A percentile compares a stretch with the other conserved stretches of the same genome.
phyloP scores from a whole-genome alignment of 2,797 vertebrate genomes.

The Leucoraja ocellata region DNA sequence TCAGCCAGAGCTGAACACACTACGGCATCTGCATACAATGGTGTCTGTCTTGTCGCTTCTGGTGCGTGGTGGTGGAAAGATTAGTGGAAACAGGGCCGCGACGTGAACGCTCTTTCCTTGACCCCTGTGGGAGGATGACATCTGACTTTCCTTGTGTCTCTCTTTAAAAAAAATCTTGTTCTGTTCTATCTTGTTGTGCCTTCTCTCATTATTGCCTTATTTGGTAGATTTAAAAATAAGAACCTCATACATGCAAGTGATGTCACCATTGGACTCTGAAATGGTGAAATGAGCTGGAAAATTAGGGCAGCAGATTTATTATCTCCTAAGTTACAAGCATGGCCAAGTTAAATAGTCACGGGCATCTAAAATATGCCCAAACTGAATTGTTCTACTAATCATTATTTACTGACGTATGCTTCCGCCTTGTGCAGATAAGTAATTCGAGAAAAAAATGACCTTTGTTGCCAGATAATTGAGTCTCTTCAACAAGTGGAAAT shows the following conservation, averaged over 20 bases:
- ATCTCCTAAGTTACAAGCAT: neutral
- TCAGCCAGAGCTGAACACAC: too few relatives aligned
- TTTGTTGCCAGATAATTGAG: neutral
- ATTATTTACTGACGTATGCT: neutral
- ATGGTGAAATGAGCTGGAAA: neutral
- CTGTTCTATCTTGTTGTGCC: neutral
- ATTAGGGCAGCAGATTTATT: neutral
- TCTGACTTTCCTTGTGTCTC: too few relatives aligned
- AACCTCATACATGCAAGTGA: neutral
- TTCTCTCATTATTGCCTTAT: neutral
- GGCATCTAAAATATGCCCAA: neutral
- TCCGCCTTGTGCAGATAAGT: neutral
- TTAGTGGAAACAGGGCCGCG: too few relatives aligned
- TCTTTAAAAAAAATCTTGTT: neutral
- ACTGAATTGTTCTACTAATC: neutral
- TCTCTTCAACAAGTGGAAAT: neutral
- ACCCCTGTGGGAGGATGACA: too few relatives aligned
- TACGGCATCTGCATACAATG: too few relatives aligned
- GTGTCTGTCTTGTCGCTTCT: too few relatives aligned
- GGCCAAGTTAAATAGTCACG: neutral
- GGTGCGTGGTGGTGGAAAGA: too few relatives aligned
- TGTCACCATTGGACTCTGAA: neutral
- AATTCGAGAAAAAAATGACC: neutral
- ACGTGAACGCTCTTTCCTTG: too few relatives aligned
- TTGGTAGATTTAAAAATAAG: neutral